phyloP scores from a whole-genome alignment of 2,113 vertebrate species.

The Benitochromis conjunctus region DNA sequence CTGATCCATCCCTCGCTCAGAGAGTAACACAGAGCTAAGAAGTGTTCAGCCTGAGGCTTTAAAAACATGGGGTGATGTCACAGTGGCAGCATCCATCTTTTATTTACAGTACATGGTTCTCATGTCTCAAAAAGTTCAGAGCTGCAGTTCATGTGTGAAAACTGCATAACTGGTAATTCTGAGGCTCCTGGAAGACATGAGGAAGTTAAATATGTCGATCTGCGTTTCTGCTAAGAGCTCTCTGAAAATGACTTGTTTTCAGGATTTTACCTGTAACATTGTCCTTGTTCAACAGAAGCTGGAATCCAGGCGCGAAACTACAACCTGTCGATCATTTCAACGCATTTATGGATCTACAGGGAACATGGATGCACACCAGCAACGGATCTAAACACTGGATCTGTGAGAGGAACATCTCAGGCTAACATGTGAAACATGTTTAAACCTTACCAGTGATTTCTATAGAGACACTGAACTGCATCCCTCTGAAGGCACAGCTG shows the following conservation, averaged over 20 bases:
- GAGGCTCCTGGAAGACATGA: background rate
- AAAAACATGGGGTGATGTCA: background rate
- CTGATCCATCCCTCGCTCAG: background rate
- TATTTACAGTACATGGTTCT: background rate
- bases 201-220: background rate
- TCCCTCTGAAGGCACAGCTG: background rate
- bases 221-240: background rate
- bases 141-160: background rate
- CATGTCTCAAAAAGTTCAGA: rapidly evolving
- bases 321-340: rapidly evolving
- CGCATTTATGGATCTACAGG: background rate
- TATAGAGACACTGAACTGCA: background rate
- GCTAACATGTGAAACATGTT: background rate
- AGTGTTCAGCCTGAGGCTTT: background rate
- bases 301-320: rapidly evolving
- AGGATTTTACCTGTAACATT: rapidly evolving
- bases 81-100: rapidly evolving
- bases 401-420: background rate
- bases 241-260: rapidly evolving
- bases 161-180: rapidly evolving
- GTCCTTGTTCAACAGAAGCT: background rate
- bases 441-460: background rate
- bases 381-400: background rate
- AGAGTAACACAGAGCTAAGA: no score
- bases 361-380: rapidly evolving